These are phyloP conservation scores for Hypsopygia costalis DNA, from an alignment of 2,888 invertebrate species.

Conservation along the genomic window DNA sequence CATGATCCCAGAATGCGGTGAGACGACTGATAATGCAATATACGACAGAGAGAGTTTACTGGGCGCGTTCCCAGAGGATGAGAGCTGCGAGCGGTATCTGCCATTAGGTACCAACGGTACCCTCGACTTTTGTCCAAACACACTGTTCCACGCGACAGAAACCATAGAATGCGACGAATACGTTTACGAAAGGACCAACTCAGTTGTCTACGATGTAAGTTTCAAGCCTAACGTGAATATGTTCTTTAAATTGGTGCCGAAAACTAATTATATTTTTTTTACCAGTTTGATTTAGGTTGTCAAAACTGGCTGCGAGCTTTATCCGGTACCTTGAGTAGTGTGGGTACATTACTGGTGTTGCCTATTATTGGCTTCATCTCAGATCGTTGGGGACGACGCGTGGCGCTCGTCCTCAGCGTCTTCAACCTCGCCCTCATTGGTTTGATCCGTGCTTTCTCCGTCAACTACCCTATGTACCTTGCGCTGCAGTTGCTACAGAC, in stretches of 20 bases:
- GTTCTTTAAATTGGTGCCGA: too few species aligned
- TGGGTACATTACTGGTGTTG: constrained; percentile 85
- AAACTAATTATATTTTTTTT: too few species aligned
- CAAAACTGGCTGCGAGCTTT: constrained; percentile 85
- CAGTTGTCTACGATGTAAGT: constrained; percentile 38
- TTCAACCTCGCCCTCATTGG: constrained; percentile 68
- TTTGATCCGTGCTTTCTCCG: constrained; percentile 70
- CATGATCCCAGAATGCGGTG: constrained; percentile 32
- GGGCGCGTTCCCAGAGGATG: constrained; percentile 27
- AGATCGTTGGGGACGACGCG: constrained; percentile 81
- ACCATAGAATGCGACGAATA: constrained; percentile 25
- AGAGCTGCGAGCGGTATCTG: constrained; percentile 54
- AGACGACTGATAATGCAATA: constrained; percentile 20
- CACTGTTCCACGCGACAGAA: constrained; percentile 23
- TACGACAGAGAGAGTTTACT: constrained; percentile 49
- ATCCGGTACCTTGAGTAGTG: constrained; percentile 85
- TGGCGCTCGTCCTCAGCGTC: constrained; percentile 68
- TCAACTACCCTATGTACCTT: constrained; percentile 47
- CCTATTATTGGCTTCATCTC: constrained; percentile 85
- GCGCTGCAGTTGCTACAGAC: constrained; percentile 76
- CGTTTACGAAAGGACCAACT: constrained; percentile 33
- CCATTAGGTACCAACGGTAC: constrained; percentile 11
- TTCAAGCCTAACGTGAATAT: neutral
- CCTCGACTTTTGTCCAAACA: constrained; percentile 22
- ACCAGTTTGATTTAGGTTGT: constrained; percentile 84